These are phyloP conservation scores for Pseudochaenichthys georgianus DNA, from an alignment of 2,797 vertebrate species.

Conservation along the genomic window DNA sequence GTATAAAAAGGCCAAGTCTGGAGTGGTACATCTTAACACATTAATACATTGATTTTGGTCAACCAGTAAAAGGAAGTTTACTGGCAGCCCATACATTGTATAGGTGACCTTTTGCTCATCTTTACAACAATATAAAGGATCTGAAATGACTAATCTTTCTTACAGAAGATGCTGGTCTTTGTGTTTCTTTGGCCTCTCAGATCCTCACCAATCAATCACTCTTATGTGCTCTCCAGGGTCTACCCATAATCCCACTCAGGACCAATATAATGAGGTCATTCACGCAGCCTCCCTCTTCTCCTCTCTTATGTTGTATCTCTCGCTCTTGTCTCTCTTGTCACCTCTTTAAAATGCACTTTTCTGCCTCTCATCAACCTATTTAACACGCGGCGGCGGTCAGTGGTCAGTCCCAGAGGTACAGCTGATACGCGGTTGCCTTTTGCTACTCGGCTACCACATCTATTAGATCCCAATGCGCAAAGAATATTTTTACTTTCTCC, in stretches of 20 bases:
- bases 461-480: neutral
- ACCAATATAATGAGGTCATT: constrained; percentile 49
- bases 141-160: neutral
- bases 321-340: constrained; percentile 5
- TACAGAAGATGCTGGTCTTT: constrained; percentile 11
- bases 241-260: constrained; percentile 49
- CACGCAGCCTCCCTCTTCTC: constrained; percentile 11
- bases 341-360: constrained; percentile 8
- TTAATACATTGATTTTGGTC: neutral
- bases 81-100: neutral
- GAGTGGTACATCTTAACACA: neutral
- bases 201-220: constrained; percentile 48
- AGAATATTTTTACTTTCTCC: no score
- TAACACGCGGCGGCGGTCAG: constrained; percentile 3
- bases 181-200: constrained; percentile 28
- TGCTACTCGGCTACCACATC: neutral
- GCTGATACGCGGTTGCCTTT: neutral
- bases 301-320: neutral
- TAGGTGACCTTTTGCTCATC: no score
- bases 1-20: neutral
- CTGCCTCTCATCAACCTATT: constrained; percentile 7
- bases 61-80: neutral
- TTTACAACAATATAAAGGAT: neutral
- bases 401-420: neutral
- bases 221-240: constrained; percentile 26